Percentiles rank a stretch among this genome's conserved stretches.
Conservation (phyloP, 2,113 vertebrate genomes). For the Atlantisia rogersi region DNA sequence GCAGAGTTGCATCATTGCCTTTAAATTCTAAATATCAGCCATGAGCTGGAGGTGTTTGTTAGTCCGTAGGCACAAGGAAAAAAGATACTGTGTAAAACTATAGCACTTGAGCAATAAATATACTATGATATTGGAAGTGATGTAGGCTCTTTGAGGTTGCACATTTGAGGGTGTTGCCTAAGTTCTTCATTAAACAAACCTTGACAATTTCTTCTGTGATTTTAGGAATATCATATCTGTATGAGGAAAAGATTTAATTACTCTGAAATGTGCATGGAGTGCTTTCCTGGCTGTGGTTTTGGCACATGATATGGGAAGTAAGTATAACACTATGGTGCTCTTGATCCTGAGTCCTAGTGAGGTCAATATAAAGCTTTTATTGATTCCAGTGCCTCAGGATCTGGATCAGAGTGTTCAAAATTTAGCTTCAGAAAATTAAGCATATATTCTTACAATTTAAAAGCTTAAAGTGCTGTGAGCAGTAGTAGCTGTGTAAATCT, state of each 20-base stretch:
- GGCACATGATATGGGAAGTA: not conserved
- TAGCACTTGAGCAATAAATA: not conserved
- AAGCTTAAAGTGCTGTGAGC: not conserved
- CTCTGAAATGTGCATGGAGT: not conserved
- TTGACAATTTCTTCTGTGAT: not conserved
- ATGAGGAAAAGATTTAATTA: not conserved
- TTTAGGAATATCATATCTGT: not conserved
- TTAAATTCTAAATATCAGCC: not conserved
- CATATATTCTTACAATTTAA: not conserved
- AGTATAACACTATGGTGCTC: not conserved
- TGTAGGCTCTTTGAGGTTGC: not conserved
- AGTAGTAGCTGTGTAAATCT: not conserved
- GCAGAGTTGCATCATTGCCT: not conserved
- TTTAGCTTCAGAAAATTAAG: not conserved
- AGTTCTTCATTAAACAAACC: not conserved
- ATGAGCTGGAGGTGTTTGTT: not conserved
- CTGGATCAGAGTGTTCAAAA: not conserved
- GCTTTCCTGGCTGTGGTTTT: not conserved
- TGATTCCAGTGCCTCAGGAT: not conserved
- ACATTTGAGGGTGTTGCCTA: not conserved
- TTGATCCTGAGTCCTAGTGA: not conserved
- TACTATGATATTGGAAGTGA: not conserved
- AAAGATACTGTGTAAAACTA: not conserved
- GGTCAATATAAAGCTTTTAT: not conserved
- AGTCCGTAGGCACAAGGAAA: not conserved